Percentiles rank a stretch among this genome's conserved stretches.
phyloP scores from a whole-genome alignment of 2,797 vertebrate species.

The Rhinogobio ventralis region DNA sequence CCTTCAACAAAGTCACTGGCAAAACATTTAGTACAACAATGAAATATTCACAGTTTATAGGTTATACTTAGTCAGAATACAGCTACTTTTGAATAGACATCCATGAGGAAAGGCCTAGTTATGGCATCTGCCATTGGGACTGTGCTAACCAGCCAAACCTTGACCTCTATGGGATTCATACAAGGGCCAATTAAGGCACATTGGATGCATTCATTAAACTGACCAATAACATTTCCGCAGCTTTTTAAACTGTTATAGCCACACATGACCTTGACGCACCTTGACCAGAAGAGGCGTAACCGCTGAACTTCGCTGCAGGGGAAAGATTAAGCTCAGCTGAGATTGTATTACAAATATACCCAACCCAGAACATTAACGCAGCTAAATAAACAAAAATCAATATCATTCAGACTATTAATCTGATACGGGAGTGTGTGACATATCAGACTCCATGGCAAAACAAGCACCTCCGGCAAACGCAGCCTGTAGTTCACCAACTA shows the following conservation, averaged over 20 bases:
- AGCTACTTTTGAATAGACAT: background rate
- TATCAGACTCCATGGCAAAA: slow-evolving; percentile 66
- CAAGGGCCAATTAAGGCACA: background rate
- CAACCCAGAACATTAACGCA: slow-evolving; percentile 76
- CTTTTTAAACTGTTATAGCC: background rate
- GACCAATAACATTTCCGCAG: no score
- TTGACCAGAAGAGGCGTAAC: slow-evolving; percentile 42
- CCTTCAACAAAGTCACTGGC: background rate
- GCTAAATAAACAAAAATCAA: slow-evolving; percentile 85
- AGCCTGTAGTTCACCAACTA: slow-evolving; percentile 31
- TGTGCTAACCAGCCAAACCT: background rate
- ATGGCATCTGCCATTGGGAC: background rate
- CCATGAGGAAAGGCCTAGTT: background rate
- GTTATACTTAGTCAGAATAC: no score
- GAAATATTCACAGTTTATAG: background rate
- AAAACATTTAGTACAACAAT: background rate
- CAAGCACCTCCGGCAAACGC: slow-evolving; percentile 57
- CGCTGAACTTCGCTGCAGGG: slow-evolving; percentile 52
- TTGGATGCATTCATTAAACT: background rate
- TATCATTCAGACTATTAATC: slow-evolving; percentile 76
- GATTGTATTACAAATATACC: slow-evolving; percentile 81
- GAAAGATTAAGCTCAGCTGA: slow-evolving; percentile 56
- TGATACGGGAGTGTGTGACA: slow-evolving; percentile 70
- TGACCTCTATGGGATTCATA: background rate
- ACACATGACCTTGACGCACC: slow-evolving; percentile 59